A percentile compares a stretch with the other conserved stretches of the same genome.
These are phyloP conservation scores for Andrena haemorrhoa DNA, from an alignment of 2,888 invertebrate genomes.

Conservation along the genomic window DNA sequence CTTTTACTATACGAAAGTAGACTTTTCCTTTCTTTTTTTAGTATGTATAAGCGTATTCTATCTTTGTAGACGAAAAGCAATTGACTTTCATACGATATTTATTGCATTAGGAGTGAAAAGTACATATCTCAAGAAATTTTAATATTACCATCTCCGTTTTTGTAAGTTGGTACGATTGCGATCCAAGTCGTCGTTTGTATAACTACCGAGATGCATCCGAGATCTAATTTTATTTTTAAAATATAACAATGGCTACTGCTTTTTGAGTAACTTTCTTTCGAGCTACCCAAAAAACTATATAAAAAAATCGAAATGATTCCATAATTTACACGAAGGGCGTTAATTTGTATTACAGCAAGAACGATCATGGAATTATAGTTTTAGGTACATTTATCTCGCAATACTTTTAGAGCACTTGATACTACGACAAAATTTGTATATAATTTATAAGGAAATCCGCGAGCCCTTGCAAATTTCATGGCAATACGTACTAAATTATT, in stretches of 20 bases:
- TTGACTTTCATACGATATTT: conserved; percentile 10
- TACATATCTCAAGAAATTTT: background rate
- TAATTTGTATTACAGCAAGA: conserved; percentile 40
- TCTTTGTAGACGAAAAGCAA: conserved; percentile 1
- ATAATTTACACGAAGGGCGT: conserved; percentile 2
- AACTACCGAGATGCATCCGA: background rate
- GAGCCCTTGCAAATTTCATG: conserved; percentile 35
- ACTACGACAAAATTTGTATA: conserved; percentile 50
- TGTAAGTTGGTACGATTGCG: background rate
- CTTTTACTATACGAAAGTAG: conserved; percentile 19
- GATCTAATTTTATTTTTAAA: conserved; percentile 11
- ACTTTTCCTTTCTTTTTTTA: conserved; percentile 18
- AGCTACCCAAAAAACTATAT: conserved; percentile 13
- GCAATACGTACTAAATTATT: conserved; percentile 51
- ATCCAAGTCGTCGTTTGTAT: background rate
- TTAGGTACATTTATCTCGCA: conserved; percentile 37
- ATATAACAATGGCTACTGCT: background rate
- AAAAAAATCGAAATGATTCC: background rate
- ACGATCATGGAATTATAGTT: conserved; percentile 44
- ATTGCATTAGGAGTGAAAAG: conserved; percentile 1
- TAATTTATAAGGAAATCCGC: conserved; percentile 50
- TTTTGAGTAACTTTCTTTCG: conserved; percentile 31
- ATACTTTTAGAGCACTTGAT: conserved; percentile 39
- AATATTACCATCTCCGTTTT: background rate
- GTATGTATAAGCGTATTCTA: background rate